phyloP scores from a whole-genome alignment of 2,888 invertebrate genomes.

The Trichopoda pennipes region DNA sequence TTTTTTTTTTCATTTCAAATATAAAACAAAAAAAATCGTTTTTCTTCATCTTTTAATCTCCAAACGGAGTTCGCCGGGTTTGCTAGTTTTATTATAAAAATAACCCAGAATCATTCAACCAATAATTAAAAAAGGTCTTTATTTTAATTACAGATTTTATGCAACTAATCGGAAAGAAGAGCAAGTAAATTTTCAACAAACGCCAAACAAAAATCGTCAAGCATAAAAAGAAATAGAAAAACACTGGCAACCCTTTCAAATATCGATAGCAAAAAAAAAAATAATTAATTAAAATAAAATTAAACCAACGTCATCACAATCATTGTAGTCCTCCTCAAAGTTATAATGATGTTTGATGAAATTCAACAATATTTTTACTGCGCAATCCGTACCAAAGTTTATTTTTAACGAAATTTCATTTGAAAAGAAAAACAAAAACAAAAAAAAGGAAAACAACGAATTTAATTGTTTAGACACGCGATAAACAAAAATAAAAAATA shows the following conservation, averaged over 20 bases:
- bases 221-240: conserved; percentile 15
- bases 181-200: too few species aligned
- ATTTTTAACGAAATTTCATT: conserved; percentile 57
- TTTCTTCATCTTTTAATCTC: too few species aligned
- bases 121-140: too few species aligned
- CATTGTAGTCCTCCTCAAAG: too few species aligned
- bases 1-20: too few species aligned
- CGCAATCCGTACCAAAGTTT: conserved; percentile 68
- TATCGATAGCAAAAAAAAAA: conserved; percentile 5
- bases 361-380: conserved; percentile 30
- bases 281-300: not conserved
- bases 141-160: too few species aligned
- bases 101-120: too few species aligned
- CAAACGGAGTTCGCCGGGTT: too few species aligned
- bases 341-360: conserved; percentile 41
- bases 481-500: not conserved
- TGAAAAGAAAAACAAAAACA: conserved; percentile 19
- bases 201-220: conserved; percentile 16
- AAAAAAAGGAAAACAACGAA: conserved; percentile 59
- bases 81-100: too few species aligned
- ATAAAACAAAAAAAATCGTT: too few species aligned
- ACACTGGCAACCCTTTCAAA: conserved; percentile 6
- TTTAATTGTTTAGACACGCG: conserved; percentile 44
- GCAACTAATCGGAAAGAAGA: too few species aligned
- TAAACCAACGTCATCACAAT: conserved; percentile 31